These are phyloP conservation scores for Pseudoatta argentina DNA, from an alignment of 1,140 invertebrate genomes.

Conservation along the genomic window DNA sequence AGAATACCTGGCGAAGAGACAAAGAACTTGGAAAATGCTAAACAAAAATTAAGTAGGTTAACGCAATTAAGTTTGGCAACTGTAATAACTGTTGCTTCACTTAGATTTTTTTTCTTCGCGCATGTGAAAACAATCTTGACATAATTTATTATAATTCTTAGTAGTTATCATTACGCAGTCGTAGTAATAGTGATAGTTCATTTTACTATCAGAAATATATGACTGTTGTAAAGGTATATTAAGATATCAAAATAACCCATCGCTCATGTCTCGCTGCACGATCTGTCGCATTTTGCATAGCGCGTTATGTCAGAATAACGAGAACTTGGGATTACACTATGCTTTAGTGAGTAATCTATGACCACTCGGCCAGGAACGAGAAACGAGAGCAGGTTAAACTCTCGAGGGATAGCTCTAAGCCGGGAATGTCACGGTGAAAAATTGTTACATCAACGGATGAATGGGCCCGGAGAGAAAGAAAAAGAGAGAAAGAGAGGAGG, in stretches of 20 bases:
- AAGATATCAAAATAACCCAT: constrained; percentile 31
- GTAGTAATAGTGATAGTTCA: too few relatives aligned
- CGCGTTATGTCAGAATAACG: constrained; percentile 19
- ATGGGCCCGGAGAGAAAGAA: constrained; percentile 48
- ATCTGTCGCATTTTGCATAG: constrained; percentile 1
- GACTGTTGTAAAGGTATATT: not conserved
- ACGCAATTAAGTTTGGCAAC: not conserved
- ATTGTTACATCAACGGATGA: constrained; percentile 57
- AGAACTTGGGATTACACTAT: constrained; percentile 39
- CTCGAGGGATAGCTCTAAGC: constrained; percentile 54
- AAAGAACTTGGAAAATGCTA: not conserved
- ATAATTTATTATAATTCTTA: not conserved
- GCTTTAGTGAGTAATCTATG: constrained; percentile 62
- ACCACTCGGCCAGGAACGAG: constrained; percentile 45
- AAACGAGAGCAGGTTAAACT: constrained; percentile 57
- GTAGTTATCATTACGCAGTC: not conserved
- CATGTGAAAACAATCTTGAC: not conserved
- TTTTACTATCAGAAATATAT: not conserved
- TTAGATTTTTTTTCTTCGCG: not conserved
- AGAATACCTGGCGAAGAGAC: not conserved
- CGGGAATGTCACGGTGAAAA: constrained; percentile 61
- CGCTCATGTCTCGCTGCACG: not conserved
- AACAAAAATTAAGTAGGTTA: not conserved
- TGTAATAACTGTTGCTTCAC: not conserved
- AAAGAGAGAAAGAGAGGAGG: not conserved